These are phyloP conservation scores for Tetragonula clypearis DNA, from an alignment of 1,140 invertebrate species.

Conservation along the genomic window DNA sequence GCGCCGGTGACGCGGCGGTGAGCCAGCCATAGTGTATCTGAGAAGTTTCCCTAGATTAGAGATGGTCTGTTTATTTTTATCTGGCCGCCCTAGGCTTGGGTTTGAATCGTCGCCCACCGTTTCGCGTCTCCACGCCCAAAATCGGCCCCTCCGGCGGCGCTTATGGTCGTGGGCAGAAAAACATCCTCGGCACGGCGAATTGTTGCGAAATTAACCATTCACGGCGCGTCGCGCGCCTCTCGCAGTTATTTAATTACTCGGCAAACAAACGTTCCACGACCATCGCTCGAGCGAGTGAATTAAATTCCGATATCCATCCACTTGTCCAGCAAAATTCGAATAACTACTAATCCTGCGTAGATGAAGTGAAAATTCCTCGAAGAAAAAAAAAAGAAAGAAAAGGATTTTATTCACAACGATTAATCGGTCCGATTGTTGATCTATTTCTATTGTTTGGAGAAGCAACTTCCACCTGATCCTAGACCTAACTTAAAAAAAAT, in stretches of 20 bases:
- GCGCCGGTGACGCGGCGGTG: no score
- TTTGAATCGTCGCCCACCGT: slow-evolving; percentile 26
- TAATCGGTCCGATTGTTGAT: no score
- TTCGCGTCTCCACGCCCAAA: slow-evolving; percentile 22
- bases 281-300: neutral
- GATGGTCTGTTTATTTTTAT: slow-evolving; percentile 27
- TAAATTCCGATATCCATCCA: neutral
- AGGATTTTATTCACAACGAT: no score
- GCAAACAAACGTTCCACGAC: neutral
- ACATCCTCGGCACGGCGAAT: neutral
- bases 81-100: neutral
- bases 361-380: neutral
- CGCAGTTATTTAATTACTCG: slow-evolving; percentile 1
- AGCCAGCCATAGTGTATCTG: neutral
- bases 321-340: no score
- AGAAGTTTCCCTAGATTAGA: slow-evolving; percentile 13
- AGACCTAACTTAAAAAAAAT: neutral
- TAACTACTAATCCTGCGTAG: no score
- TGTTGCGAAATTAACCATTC: slow-evolving; percentile 6
- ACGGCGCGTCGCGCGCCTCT: neutral
- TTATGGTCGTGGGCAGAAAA: neutral
- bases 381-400: no score
- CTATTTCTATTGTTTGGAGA: no score
- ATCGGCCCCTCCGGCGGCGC: neutral
- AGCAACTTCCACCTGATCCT: no score